These are phyloP conservation scores for Apodemus sylvaticus DNA, from an alignment of 2,113 vertebrate genomes.

Conservation along the genomic window DNA sequence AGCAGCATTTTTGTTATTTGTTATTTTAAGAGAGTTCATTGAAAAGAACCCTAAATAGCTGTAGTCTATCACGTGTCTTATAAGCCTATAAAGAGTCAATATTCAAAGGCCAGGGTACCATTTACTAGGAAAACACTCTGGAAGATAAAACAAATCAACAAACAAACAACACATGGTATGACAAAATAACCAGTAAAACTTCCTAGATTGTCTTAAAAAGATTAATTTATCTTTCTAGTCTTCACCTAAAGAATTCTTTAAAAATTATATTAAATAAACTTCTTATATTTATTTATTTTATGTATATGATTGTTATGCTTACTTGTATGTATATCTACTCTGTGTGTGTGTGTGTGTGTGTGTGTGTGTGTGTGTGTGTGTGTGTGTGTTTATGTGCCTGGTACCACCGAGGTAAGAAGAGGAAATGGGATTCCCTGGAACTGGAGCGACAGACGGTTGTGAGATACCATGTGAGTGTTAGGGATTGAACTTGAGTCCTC, in stretches of 20 bases:
- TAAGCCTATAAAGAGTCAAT: not conserved
- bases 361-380: not conserved
- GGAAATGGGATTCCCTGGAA: not conserved
- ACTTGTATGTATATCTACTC: not conserved
- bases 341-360: not conserved
- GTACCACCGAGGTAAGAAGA: not conserved
- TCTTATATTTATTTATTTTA: not conserved
- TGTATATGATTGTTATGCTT: not conserved
- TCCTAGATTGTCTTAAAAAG: not conserved
- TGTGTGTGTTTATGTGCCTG: not conserved
- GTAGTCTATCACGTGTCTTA: not conserved
- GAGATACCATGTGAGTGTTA: not conserved
- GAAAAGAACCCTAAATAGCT: slow-evolving; percentile 23
- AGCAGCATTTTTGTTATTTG: not conserved
- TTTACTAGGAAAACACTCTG: slow-evolving; percentile 27
- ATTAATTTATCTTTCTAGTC: not conserved
- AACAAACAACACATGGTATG: not conserved
- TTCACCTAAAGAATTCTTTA: not conserved
- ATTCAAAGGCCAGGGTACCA: not conserved
- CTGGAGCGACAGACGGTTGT: not conserved
- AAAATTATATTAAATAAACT: not conserved
- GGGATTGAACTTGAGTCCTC: not conserved
- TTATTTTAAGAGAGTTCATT: slow-evolving; percentile 14
- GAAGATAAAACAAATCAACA: slow-evolving; percentile 3
- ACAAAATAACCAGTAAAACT: not conserved